A percentile compares a stretch with the other conserved stretches of the same genome.
Evolutionary conservation across 2,113 vertebrate genomes (phyloP).

Genomic region (Saguinus imperator): DNA sequence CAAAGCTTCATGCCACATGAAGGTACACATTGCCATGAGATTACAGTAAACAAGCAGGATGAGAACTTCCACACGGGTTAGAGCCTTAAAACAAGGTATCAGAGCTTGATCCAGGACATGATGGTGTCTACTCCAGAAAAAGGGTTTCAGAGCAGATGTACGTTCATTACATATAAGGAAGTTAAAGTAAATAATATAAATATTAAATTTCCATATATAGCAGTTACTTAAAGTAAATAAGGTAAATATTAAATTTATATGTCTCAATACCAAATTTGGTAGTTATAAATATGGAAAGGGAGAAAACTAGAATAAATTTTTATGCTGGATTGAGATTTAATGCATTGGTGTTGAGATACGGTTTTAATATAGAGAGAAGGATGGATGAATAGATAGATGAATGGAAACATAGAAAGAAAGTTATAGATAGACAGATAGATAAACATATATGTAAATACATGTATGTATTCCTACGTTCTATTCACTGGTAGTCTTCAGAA

Average conservation of each 20-base stretch:
- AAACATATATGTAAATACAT: background rate
- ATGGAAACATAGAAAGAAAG: background rate
- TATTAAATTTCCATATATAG: background rate
- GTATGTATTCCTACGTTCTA: background rate
- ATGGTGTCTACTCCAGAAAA: background rate
- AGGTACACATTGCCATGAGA: background rate
- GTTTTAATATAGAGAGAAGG: background rate
- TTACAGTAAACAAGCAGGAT: background rate
- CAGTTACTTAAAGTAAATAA: background rate
- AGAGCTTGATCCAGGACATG: background rate
- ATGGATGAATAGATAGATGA: background rate
- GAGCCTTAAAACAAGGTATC: background rate
- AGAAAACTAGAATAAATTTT: background rate
- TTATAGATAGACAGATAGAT: background rate
- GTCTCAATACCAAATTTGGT: background rate
- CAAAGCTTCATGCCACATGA: background rate
- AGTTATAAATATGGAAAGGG: background rate
- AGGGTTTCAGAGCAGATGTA: background rate
- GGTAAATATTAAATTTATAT: background rate
- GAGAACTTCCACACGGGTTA: background rate
- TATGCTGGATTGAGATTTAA: background rate
- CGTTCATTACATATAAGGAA: background rate
- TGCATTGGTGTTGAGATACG: background rate
- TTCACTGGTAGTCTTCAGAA: background rate
- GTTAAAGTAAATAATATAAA: background rate